Conservation (phyloP, 1,140 invertebrate species). For the Cydia amplana region DNA sequence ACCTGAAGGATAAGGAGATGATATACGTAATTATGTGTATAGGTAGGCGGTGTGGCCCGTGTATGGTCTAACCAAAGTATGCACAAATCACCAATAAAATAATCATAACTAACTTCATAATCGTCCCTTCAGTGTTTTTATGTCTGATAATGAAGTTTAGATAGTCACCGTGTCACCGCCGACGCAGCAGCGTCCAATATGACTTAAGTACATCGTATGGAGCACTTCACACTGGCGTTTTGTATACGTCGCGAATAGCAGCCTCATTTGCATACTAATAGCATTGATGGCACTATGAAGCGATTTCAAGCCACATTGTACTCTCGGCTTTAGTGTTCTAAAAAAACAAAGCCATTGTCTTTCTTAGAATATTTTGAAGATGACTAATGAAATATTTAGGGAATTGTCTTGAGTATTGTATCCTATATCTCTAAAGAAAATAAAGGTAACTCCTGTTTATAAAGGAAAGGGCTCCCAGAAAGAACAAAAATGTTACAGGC, state of each 20-base stretch:
- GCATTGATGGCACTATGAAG: not conserved
- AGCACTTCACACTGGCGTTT: not conserved
- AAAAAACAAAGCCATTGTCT: not conserved
- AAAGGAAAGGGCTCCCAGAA: too few species aligned
- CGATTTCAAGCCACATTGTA: not conserved
- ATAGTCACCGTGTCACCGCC: not conserved
- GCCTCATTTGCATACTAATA: not conserved
- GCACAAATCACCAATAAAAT: not conserved
- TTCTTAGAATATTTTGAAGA: not conserved
- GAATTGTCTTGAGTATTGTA: too few species aligned
- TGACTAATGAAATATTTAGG: not conserved
- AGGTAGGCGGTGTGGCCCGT: too few species aligned
- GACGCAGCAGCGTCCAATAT: not conserved
- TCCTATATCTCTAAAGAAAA: too few species aligned
- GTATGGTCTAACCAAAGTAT: not conserved
- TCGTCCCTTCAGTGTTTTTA: not conserved
- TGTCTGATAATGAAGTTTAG: not conserved
- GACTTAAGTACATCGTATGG: not conserved
- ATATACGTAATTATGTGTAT: too few species aligned
- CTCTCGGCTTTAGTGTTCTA: not conserved
- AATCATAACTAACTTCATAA: slow-evolving; percentile 1
- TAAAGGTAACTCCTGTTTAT: too few species aligned
- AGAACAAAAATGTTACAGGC: too few species aligned
- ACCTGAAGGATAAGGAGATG: too few species aligned
- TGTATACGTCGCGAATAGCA: not conserved